Evolutionary conservation across 2,113 vertebrate species (phyloP).

Genomic region (Neotoma lepida): DNA sequence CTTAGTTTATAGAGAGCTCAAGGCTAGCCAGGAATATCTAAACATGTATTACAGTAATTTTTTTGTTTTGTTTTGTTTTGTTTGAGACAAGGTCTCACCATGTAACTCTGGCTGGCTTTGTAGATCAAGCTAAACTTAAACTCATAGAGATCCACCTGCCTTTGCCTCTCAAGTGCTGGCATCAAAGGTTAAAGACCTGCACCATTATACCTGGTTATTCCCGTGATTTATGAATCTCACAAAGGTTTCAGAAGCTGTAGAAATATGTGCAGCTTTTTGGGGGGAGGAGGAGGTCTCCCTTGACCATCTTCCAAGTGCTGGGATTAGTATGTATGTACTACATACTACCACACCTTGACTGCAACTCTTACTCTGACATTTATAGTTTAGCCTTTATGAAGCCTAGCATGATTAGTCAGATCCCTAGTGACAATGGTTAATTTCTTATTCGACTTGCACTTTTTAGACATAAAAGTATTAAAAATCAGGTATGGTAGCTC

Average conservation of each 20-base stretch:
- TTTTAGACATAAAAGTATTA: slow-evolving; percentile 1
- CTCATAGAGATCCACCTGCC: background rate
- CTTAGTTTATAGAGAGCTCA: background rate
- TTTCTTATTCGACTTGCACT: slow-evolving; percentile 54
- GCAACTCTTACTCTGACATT: slow-evolving; percentile 32
- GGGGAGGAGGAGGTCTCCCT: background rate
- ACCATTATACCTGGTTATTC: background rate
- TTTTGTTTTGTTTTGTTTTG: no score
- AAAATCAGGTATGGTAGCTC: background rate
- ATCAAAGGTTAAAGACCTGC: background rate
- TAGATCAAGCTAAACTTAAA: background rate
- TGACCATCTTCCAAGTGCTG: background rate
- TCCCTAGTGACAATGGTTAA: background rate
- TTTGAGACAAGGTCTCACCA: background rate
- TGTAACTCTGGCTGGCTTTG: background rate
- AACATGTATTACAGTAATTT: background rate
- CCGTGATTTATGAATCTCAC: background rate
- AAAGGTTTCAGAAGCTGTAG: background rate
- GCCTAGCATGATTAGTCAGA: slow-evolving; percentile 36
- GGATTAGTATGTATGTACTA: no score
- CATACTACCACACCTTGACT: background rate
- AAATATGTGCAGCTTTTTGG: background rate
- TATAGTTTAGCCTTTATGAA: slow-evolving; percentile 37
- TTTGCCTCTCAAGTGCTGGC: background rate
- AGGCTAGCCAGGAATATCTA: background rate